Conservation (phyloP, 2,797 vertebrate species). For the Enteromius trimaculatus region DNA sequence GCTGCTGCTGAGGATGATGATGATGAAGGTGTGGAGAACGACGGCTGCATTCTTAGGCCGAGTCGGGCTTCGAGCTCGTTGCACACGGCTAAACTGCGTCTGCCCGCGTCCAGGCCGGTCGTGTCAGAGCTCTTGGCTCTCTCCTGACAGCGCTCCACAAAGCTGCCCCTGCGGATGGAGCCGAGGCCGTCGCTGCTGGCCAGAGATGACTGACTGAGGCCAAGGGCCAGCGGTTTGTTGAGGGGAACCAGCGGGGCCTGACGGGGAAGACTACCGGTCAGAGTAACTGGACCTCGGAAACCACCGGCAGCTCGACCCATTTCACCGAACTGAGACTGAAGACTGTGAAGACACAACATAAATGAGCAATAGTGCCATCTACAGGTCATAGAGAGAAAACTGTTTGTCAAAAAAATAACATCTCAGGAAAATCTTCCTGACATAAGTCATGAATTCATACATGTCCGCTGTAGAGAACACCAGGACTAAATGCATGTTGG, state of each 20-base stretch:
- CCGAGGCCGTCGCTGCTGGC: conserved; percentile 48
- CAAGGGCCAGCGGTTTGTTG: conserved; percentile 61
- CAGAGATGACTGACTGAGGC: conserved; percentile 65
- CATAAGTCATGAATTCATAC: too few relatives aligned
- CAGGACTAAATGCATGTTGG: too few relatives aligned
- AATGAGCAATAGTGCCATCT: neutral
- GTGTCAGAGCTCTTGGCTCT: conserved; percentile 79
- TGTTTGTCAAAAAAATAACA: neutral
- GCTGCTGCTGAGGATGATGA: neutral
- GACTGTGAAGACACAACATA: conserved; percentile 64
- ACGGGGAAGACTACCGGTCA: conserved; percentile 66
- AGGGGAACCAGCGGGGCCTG: conserved; percentile 67
- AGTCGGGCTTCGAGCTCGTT: conserved; percentile 74
- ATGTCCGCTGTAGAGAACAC: too few relatives aligned
- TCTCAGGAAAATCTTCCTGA: too few relatives aligned
- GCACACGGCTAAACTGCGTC: conserved; percentile 71
- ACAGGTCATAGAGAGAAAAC: conserved; percentile 41
- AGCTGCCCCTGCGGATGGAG: conserved; percentile 75
- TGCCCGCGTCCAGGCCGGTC: conserved; percentile 58
- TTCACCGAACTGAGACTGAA: conserved; percentile 79
- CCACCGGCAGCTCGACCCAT: conserved; percentile 52
- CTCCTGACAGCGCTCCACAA: conserved; percentile 89
- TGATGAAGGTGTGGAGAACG: conserved; percentile 57
- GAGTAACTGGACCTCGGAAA: conserved; percentile 48
- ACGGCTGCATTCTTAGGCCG: conserved; percentile 62